phyloP scores from a whole-genome alignment of 2,113 vertebrate genomes.

The Notechis scutatus region DNA sequence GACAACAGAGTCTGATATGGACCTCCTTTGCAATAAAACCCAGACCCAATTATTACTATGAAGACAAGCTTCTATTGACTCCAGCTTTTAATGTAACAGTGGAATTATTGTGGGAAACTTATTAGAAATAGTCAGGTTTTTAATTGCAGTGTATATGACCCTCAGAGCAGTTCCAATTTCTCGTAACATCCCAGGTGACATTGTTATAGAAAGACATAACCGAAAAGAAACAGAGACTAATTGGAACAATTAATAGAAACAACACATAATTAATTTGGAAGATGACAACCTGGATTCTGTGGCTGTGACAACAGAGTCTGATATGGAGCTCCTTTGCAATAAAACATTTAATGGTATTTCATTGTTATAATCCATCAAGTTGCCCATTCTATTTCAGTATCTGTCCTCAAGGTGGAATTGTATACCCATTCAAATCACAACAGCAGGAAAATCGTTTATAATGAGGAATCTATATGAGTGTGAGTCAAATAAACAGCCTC shows the following conservation, averaged over 20 bases:
- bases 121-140: constrained; percentile 62
- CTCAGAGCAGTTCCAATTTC: constrained; percentile 64
- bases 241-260: constrained; percentile 75
- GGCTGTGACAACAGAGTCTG: background rate
- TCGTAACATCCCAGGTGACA: constrained; percentile 66
- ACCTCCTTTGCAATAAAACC: too few species aligned
- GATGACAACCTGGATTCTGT: constrained; percentile 38
- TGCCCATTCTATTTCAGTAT: background rate
- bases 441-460: background rate
- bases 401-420: background rate
- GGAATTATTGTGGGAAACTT: constrained; percentile 54
- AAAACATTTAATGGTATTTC: background rate
- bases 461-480: background rate
- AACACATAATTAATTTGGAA: constrained; percentile 68
- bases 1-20: too few species aligned
- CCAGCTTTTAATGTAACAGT: constrained; percentile 24
- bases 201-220: constrained; percentile 50
- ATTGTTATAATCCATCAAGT: background rate
- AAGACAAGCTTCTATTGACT: constrained; percentile 2
- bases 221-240: constrained; percentile 63
- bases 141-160: constrained; percentile 67
- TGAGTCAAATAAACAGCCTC: background rate
- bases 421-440: background rate
- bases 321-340: background rate
- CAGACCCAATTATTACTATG: constrained; percentile 7